A percentile compares a stretch with the other conserved stretches of the same genome.
Evolutionary conservation across 92 coral and sea anemone genomes (phyloP).

Genomic region (Siderastrea radians): DNA sequence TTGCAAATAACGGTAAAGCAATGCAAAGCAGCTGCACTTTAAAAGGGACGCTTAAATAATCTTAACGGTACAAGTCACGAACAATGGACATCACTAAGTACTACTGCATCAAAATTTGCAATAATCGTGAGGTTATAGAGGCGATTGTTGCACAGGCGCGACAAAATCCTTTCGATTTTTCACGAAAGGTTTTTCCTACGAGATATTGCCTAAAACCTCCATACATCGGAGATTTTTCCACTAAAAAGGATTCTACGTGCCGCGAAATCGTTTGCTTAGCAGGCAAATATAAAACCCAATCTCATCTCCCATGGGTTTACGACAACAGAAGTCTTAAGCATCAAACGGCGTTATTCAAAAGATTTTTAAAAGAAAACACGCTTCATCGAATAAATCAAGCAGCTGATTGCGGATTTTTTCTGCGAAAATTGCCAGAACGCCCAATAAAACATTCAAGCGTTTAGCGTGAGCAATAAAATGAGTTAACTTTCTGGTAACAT

Average conservation of each 20-base stretch:
- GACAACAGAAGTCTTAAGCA: not conserved
- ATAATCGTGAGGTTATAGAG: not conserved
- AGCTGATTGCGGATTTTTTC: constrained; percentile 15
- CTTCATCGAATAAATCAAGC: not conserved
- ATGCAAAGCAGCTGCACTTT: not conserved
- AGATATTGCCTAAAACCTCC: not conserved
- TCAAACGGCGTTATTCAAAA: constrained; percentile 18
- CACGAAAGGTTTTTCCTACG: not conserved
- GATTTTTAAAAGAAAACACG: not conserved
- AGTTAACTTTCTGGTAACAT: not conserved
- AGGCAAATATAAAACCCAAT: not conserved
- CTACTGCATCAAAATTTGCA: not conserved
- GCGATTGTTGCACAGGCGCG: not conserved
- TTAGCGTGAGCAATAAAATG: not conserved
- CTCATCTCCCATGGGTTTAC: constrained; percentile 18
- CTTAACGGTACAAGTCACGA: not conserved
- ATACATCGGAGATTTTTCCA: not conserved
- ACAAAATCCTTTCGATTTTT: not conserved
- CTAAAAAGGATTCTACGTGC: not conserved
- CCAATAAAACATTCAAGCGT: not conserved
- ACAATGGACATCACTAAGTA: not conserved
- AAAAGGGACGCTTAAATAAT: constrained; percentile 4
- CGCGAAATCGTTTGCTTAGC: not conserved
- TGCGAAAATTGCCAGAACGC: constrained; percentile 11
- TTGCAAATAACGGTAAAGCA: not conserved